Conservation (phyloP, 2,797 vertebrate genomes). For the Smutsia temminckii region DNA sequence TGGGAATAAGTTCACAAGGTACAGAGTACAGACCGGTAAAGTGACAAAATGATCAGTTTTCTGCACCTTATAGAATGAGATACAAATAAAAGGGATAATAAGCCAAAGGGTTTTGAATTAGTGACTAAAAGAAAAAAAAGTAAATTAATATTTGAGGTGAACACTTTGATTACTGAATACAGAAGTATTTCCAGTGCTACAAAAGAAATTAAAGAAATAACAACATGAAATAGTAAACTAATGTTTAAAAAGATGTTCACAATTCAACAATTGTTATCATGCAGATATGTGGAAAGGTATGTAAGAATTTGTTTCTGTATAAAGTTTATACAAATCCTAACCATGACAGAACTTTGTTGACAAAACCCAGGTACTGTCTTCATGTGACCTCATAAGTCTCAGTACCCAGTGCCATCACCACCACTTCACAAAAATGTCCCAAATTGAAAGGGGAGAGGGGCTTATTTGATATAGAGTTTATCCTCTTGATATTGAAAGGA, state of each 20-base stretch:
- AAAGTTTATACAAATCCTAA: neutral
- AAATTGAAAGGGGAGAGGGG: neutral
- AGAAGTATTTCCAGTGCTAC: neutral
- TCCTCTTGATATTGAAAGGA: conserved; percentile 54
- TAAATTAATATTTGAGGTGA: neutral
- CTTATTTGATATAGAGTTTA: conserved; percentile 37
- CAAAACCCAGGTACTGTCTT: neutral
- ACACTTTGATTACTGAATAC: neutral
- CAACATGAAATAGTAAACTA: neutral
- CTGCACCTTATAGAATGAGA: neutral
- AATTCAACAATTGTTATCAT: neutral
- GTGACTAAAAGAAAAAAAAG: neutral
- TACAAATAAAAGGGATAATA: neutral
- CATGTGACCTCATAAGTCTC: fast-evolving
- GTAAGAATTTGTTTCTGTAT: neutral
- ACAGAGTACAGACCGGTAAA: neutral
- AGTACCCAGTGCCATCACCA: neutral
- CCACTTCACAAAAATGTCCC: neutral
- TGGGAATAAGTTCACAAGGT: neutral
- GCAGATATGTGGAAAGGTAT: neutral
- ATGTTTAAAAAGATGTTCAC: neutral
- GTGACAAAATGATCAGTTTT: neutral
- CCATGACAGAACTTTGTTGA: neutral
- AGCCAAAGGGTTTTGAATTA: neutral
- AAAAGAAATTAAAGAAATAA: neutral